Evolutionary conservation across 2,113 vertebrate genomes (phyloP).

Genomic region (Ctenodactylus gundi): DNA sequence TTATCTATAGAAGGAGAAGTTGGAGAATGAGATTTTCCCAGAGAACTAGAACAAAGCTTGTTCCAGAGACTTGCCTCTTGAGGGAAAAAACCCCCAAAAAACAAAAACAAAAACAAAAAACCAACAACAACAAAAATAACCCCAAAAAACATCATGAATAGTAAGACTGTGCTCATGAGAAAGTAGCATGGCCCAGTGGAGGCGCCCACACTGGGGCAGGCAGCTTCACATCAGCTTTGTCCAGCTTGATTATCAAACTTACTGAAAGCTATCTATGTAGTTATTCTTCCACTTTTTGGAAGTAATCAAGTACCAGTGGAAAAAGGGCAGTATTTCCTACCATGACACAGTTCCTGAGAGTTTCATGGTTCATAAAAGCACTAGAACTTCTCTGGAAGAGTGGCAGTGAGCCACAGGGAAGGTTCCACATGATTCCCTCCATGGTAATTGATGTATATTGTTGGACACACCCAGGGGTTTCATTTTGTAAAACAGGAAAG

Average conservation of each 20-base stretch:
- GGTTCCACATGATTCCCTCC: background rate
- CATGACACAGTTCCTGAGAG: background rate
- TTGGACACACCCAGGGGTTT: constrained; percentile 45
- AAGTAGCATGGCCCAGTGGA: background rate
- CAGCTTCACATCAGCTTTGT: no score
- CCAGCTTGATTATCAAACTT: background rate
- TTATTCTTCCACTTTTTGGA: background rate
- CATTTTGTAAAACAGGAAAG: constrained; percentile 50
- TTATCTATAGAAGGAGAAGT: background rate
- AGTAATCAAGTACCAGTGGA: background rate
- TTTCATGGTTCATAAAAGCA: no score
- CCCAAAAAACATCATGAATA: background rate
- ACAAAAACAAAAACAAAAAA: no score
- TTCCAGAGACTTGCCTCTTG: background rate
- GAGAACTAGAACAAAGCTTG: background rate
- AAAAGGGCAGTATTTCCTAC: background rate
- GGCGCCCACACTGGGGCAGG: background rate
- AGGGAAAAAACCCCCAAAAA: no score
- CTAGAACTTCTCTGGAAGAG: background rate
- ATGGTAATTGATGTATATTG: background rate
- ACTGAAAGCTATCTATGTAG: background rate
- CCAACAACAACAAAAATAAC: no score
- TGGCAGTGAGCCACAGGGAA: no score
- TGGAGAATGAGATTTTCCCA: background rate
- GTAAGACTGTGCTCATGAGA: background rate